Percentiles rank a stretch among this genome's conserved stretches.
Conservation (phyloP, 2,888 invertebrate genomes). For the Trachelus tabidus region DNA sequence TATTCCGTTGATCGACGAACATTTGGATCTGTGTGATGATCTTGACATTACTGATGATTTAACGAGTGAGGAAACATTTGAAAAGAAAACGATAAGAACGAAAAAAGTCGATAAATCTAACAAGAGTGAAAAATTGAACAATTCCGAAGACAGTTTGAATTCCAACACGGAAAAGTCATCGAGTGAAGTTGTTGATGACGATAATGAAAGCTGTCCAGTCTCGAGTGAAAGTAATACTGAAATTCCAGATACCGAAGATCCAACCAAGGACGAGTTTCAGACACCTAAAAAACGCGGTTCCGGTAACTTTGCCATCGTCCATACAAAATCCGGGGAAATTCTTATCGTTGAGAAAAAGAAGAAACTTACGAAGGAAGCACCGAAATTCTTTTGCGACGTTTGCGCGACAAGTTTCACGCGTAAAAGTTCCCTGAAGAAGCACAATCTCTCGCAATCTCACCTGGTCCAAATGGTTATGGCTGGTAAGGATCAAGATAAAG, state of each 20-base stretch:
- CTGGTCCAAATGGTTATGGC: conserved; percentile 43
- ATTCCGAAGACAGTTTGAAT: not conserved
- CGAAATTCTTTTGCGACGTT: conserved; percentile 59
- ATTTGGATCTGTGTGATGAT: conserved; percentile 31
- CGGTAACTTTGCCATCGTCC: conserved; percentile 59
- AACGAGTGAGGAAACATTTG: conserved; percentile 5
- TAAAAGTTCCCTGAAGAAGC: conserved; percentile 61
- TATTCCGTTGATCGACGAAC: conserved; percentile 34
- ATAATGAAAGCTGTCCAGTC: not conserved
- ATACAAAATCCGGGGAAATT: conserved; percentile 60
- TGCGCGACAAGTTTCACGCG: conserved; percentile 61
- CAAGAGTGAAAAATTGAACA: conserved; percentile 8
- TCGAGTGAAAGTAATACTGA: not conserved
- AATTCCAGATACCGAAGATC: not conserved
- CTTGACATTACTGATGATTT: not conserved
- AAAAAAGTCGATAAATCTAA: not conserved
- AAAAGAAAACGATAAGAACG: not conserved
- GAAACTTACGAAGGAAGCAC: conserved; percentile 60
- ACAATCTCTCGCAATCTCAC: conserved; percentile 61
- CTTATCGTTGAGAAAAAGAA: conserved; percentile 61
- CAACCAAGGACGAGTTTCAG: conserved; percentile 36
- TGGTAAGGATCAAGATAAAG: conserved; percentile 27
- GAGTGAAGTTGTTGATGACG: conserved; percentile 24
- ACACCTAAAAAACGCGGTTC: conserved; percentile 48
- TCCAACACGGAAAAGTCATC: conserved; percentile 7